phyloP scores from a whole-genome alignment of 2,888 invertebrate species.

The Cryptosula pallasiana region DNA sequence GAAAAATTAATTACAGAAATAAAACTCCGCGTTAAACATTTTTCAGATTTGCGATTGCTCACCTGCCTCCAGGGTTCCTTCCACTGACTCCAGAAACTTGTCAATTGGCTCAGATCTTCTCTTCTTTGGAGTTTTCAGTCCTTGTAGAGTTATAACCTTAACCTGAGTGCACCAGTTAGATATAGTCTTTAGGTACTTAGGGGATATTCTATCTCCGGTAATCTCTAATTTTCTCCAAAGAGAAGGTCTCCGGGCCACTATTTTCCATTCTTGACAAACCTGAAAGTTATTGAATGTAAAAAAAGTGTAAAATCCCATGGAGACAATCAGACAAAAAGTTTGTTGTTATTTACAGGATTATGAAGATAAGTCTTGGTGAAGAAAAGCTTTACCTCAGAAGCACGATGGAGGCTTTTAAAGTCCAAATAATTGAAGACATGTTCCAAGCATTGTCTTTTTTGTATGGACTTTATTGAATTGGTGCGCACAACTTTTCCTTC shows the following conservation, averaged over 20 bases:
- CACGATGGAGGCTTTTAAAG: neutral
- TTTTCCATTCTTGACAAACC: slow-evolving; percentile 46
- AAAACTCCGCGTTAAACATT: too few relatives aligned
- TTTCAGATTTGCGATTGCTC: too few relatives aligned
- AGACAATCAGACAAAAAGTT: too few relatives aligned
- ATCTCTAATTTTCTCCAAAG: slow-evolving; percentile 43
- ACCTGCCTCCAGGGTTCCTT: slow-evolving; percentile 8
- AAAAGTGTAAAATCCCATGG: too few relatives aligned
- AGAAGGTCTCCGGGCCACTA: slow-evolving; percentile 40
- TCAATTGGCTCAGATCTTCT: neutral
- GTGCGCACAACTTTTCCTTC: neutral
- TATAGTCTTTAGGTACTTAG: slow-evolving; percentile 36
- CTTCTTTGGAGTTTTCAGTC: slow-evolving; percentile 13
- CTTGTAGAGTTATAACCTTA: neutral
- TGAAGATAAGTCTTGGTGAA: too few relatives aligned
- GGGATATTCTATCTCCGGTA: slow-evolving; percentile 35
- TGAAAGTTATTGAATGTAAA: too few relatives aligned
- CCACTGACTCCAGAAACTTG: neutral
- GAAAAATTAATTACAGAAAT: too few relatives aligned
- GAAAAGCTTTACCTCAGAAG: slow-evolving; percentile 13
- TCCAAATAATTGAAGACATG: slow-evolving; percentile 6
- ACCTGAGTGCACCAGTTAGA: slow-evolving; percentile 37
- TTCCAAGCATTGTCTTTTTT: slow-evolving; percentile 5
- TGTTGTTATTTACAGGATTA: too few relatives aligned
- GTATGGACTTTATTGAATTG: neutral